Evolutionary conservation across 1,140 invertebrate genomes (phyloP), one percentile per base, ranked within the genome.

Genomic region (Lepidurus arcticus): DNA sequence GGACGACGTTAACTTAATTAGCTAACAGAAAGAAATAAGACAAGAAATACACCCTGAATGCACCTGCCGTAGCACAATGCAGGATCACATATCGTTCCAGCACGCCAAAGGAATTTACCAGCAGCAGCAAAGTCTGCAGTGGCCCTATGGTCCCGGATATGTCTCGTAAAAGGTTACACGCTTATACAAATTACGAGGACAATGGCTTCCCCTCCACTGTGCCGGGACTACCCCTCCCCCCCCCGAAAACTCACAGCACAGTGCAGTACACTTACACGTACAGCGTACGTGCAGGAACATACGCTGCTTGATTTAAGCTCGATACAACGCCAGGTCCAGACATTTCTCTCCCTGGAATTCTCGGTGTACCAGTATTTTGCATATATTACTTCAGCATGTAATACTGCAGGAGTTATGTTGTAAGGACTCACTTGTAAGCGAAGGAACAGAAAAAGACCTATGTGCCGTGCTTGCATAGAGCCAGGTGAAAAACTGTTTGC

Each of bases 401-500:
- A 34, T 34, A 34, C 34, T 34, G 34, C 34, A 34, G 34, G 34
- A 34, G 4, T 34, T 34, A 34, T 34, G 34, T 34, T 34, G 34
- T 3, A 34, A 34, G 34, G 34, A 34, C 34, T 34, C 34, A 34
- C 34, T 34, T 3, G 34, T 34, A 34, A 34, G 34, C 34, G 34
- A 34, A 34, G 34, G 53, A 21, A 65, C n/a, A 65, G 13, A n/a
- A 65, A 65, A 65, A 16, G 21, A 9, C 21, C 53, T 13, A 0
- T 34, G n/a, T 65, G 53, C 21, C 21, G 21, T n/a, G 53, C 13
- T 65, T 65, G 1, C 1, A 16, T 11, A 65, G 53, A 4, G 53
- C 16, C n/a, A 65, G 53, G 53, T 65, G n/a, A 65, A 65, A 65
- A 65, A 65, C 21, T 65, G 53, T 65, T 65, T 65, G 21, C 53